phyloP scores from a whole-genome alignment of 2,797 vertebrate genomes.

The Sternarchorhynchus goeldii region DNA sequence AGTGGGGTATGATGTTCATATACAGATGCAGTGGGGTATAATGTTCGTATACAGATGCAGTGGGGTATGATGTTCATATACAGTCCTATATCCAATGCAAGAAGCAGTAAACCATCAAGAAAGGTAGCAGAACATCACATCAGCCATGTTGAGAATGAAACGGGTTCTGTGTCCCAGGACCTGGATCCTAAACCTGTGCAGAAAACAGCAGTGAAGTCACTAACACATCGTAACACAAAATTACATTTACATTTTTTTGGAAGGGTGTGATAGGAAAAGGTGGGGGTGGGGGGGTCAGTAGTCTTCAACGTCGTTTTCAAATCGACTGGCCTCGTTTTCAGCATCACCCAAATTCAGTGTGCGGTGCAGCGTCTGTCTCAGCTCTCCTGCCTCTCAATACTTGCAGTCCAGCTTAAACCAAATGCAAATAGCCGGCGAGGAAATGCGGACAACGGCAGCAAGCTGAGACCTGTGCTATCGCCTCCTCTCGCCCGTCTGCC shows the following conservation, averaged over 20 bases:
- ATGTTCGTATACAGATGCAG: too few relatives aligned
- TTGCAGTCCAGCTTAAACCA: neutral
- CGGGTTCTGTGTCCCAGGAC: neutral
- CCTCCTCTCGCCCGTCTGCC: neutral
- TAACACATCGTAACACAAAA: constrained; percentile 1
- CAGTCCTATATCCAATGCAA: too few relatives aligned
- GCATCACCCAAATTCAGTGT: neutral
- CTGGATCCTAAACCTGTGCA: neutral
- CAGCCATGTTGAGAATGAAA: neutral
- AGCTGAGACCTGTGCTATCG: neutral
- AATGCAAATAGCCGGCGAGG: neutral
- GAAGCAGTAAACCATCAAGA: too few relatives aligned
- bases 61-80: too few relatives aligned
- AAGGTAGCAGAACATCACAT: too few relatives aligned
- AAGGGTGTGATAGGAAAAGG: neutral
- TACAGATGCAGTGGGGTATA: too few relatives aligned
- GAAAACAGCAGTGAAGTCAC: constrained; percentile 20
- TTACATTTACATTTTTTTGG: constrained; percentile 8
- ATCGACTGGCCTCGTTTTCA: neutral
- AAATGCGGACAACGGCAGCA: neutral
- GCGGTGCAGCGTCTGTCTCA: neutral
- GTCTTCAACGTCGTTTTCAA: neutral
- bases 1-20: neutral
- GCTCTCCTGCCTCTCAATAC: neutral
- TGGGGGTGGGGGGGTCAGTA: neutral